Evolutionary conservation across 2,797 vertebrate genomes (phyloP).

Genomic region (Aplochiton taeniatus): DNA sequence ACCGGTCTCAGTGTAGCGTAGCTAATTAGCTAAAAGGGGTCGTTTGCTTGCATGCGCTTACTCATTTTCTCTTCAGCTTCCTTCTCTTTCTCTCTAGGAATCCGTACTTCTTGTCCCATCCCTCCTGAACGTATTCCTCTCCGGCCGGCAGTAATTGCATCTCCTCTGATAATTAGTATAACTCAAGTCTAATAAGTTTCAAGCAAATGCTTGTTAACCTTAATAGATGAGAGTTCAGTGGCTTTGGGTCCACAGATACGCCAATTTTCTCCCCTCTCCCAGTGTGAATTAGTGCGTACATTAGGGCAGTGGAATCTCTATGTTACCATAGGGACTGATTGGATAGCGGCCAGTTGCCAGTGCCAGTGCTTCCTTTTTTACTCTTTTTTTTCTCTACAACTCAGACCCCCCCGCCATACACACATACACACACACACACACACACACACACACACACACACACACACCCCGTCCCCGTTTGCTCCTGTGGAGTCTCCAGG

Average conservation of each 20-base stretch:
- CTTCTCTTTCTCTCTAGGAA: no score
- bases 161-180: constrained; percentile 45
- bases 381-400: not conserved
- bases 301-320: constrained; percentile 8
- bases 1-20: constrained; percentile 28
- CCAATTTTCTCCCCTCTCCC: constrained; percentile 26
- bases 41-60: constrained; percentile 44
- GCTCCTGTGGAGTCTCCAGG: no score
- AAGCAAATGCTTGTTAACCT: constrained; percentile 25
- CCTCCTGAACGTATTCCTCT: not conserved
- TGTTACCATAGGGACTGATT: not conserved
- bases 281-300: not conserved
- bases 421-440: no score
- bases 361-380: no score
- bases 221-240: constrained; percentile 32
- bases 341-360: no score
- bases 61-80: not conserved
- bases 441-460: no score
- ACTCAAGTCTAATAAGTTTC: constrained; percentile 40
- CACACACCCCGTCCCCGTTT: no score
- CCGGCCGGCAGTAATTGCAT: constrained; percentile 45
- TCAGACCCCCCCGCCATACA: no score
- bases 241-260: constrained; percentile 22
- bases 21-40: constrained; percentile 62
- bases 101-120: constrained; percentile 15